phyloP scores from a whole-genome alignment of 1,140 invertebrate genomes.

The Ylistrum balloti region DNA sequence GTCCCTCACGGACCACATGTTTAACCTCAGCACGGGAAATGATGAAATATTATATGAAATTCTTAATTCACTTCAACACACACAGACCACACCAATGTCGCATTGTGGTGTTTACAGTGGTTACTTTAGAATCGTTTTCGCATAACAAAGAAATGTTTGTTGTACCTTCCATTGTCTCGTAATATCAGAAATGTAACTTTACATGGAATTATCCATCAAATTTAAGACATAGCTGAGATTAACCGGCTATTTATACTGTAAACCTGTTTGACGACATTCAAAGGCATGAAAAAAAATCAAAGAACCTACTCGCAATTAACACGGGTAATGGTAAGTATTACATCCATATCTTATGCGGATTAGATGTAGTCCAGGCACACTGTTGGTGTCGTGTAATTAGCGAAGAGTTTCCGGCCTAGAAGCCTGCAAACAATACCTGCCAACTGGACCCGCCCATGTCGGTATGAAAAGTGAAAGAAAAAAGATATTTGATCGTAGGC shows the following conservation, averaged over 20 bases:
- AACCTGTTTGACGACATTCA: too few species aligned
- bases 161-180: too few species aligned
- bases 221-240: too few species aligned
- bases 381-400: background rate
- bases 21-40: background rate
- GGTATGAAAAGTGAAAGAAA: background rate
- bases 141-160: too few species aligned
- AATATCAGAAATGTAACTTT: too few species aligned
- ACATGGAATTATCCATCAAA: too few species aligned
- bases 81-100: too few species aligned
- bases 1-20: background rate
- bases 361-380: background rate
- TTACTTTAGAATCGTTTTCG: too few species aligned
- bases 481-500: background rate
- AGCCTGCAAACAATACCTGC: background rate
- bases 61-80: too few species aligned
- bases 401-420: background rate
- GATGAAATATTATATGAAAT: background rate
- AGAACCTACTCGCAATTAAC: background rate
- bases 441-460: background rate
- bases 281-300: too few species aligned
- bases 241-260: too few species aligned
- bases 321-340: background rate
- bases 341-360: background rate
- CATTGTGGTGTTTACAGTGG: too few species aligned